Base-by-base conservation (phyloP, 2,888 invertebrate species). In the Gisinianus flammeolus region DNA sequence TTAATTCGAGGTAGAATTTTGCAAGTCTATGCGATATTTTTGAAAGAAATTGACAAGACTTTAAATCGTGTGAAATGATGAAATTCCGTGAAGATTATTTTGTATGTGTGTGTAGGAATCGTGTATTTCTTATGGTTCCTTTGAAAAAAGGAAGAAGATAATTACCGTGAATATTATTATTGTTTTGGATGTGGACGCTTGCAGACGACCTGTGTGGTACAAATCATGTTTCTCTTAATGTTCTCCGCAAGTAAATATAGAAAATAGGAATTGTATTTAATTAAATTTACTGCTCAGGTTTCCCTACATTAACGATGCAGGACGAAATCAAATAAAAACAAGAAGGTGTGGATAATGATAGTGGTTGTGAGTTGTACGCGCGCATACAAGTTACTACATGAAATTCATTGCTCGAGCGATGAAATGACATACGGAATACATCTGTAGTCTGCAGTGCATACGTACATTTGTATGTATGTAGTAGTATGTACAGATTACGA, bases 221-320 rank as follows among this genome's bases (percentile, higher is more conserved):
- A 24, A 44, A 24, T 44, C 44, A 26, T 33, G 44, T 68, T 35
- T 28, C 30, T 64, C 16, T 26, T 12, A 64, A 26, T 64, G 64
- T 64, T 26, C 28, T 12, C 58, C 26, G 64, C 16, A 64, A 64
- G 26, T 68, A 44, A n/a, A 16, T 22, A 22, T 68, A 35, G 33
- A 31, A 31, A 67, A 24, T n/a, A 22, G 28, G 35, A 68, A 68
- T 44, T 22, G 44, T 68, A 68, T 68, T 68, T 68, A 68, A 68
- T 68, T 68, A 68, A 68, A 44, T 68, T 68, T 68, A 68, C 68
- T 31, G 44, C 68, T 24, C 19, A 68, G 35, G 68, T 68, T 68
- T 35, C 31, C 22, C 68, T 35, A 68, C 68, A 44, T 44, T 68
- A 44, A 68, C 68, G 68, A 44, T 22, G 68, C 68, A 68, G 10